Evolutionary conservation across 2,888 invertebrate genomes (phyloP).

Genomic region (Leptinotarsa haldemani): DNA sequence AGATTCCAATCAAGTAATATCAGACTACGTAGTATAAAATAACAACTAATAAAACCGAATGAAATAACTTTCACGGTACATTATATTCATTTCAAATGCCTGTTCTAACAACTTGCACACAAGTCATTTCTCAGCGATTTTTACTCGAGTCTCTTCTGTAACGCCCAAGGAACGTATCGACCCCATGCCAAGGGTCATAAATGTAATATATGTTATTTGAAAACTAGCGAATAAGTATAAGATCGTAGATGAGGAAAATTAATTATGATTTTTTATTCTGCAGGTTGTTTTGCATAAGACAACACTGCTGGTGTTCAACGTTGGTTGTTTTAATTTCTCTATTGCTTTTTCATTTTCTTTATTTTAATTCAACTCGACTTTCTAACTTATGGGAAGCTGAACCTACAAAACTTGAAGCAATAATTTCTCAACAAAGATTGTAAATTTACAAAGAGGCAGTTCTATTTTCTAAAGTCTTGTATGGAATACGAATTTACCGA

Average conservation of each 20-base stretch:
- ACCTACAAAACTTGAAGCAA: not conserved
- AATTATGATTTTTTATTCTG: constrained; percentile 10
- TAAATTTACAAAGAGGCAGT: not conserved
- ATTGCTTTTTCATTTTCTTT: constrained; percentile 2
- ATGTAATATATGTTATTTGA: constrained; percentile 37
- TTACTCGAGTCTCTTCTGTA: constrained; percentile 30
- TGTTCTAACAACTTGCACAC: constrained; percentile 22
- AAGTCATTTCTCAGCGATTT: constrained; percentile 35
- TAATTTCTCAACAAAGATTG: not conserved
- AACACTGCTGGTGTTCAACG: constrained; percentile 17
- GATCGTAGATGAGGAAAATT: constrained; percentile 20
- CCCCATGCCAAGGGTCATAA: constrained; percentile 43
- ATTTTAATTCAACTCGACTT: not conserved
- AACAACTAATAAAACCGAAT: constrained; percentile 11
- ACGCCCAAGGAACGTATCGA: constrained; percentile 38
- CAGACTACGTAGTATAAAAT: constrained; percentile 16
- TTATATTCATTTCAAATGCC: constrained; percentile 28
- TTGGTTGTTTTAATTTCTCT: constrained; percentile 16
- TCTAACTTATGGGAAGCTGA: constrained; percentile 1
- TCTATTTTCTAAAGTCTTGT: not conserved
- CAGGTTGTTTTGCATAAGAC: constrained; percentile 13
- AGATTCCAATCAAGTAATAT: constrained; percentile 20
- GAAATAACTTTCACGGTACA: constrained; percentile 25
- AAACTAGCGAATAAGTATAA: constrained; percentile 25
- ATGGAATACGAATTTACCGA: no score